These are phyloP conservation scores for Austrofundulus limnaeus DNA, from an alignment of 2,113 vertebrate species.

Conservation along the genomic window DNA sequence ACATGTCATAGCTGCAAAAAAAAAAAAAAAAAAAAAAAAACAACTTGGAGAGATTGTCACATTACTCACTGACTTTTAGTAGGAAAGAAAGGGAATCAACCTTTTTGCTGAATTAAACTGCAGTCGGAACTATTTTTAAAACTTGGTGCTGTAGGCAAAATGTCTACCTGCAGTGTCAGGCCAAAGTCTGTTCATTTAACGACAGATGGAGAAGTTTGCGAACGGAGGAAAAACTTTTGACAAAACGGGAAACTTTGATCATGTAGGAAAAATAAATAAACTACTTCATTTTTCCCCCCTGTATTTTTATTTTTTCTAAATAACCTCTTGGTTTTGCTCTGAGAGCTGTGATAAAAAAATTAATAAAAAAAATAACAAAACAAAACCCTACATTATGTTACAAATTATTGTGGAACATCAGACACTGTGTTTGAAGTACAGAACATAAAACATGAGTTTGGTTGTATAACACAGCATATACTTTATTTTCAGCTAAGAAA, in stretches of 20 bases:
- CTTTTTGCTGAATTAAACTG: conserved; percentile 32
- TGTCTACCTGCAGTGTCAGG: conserved; percentile 31
- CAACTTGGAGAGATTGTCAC: conserved; percentile 28
- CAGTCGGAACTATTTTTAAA: conserved; percentile 50
- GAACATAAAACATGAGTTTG: too few relatives aligned
- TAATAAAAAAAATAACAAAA: too few relatives aligned
- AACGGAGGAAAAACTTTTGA: conserved; percentile 1
- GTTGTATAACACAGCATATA: too few relatives aligned
- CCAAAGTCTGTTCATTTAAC: conserved; percentile 41
- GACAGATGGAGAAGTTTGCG: conserved; percentile 25
- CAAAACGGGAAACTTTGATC: neutral
- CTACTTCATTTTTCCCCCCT: too few relatives aligned
- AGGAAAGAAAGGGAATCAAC: conserved; percentile 40
- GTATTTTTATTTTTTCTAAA: too few relatives aligned
- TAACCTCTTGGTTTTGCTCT: too few relatives aligned
- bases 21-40: conserved; percentile 10
- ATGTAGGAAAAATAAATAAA: neutral
- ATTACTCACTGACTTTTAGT: conserved; percentile 19
- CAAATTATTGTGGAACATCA: too few relatives aligned
- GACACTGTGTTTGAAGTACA: too few relatives aligned
- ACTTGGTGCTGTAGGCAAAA: conserved; percentile 30
- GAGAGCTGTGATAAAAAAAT: too few relatives aligned
- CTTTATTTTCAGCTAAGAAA: too few relatives aligned
- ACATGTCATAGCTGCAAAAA: conserved; percentile 42
- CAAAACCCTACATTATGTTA: too few relatives aligned